Base-by-base conservation (phyloP, 53 echinoderm and acorn worm genomes). In the Zoroaster sp. region DNA sequence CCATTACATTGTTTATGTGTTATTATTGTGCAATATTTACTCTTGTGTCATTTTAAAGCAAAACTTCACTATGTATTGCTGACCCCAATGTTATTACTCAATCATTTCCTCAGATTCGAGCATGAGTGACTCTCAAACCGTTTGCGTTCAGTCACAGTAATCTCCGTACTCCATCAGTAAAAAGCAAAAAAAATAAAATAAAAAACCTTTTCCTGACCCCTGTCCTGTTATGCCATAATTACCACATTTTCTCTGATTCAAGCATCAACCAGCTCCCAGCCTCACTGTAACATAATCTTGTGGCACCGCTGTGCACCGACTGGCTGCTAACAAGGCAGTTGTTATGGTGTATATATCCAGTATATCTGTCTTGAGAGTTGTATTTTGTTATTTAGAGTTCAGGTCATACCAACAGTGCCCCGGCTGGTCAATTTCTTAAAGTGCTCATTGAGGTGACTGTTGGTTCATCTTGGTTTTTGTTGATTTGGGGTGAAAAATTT, bases 231-330 rank as follows among this genome's bases (percentile, higher is more conserved):
- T 78, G 51, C 54, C n/a, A 17, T 54, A 63, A 80, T 65, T 66
- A 80, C 80, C 63, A 63, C 80, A 65, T 80, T 65, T 80, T 80
- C 66, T 80, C 80, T 66, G 80, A 80, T 80, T 54, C 13, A 17
- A 40, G 37, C 80, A 66, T 40, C 44, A 11, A 23, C 2, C 21
- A 12, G 6, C 74, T 44, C 4, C 11, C 36, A 74, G 40, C 40
- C 40, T 55, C 18, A 33, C 37, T 80, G 66, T 80, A 80, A 80
- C 65, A 28, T 14, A 66, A 54, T 63, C 63, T 34, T 18, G 21
- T 35, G 5, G 53, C 5, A 77, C 77, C 54, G 77, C 77, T 77
- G 77, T 77, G 77, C 28, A 77, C 52, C 34, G 52, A 42, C 54
- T 77, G 20, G 77, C 51, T 53, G 35, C 33, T 77, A 44, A 35